A percentile compares a stretch with the other conserved stretches of the same genome.
Conservation (phyloP, 2,113 vertebrate genomes). For the Hypomesus transpacificus region DNA sequence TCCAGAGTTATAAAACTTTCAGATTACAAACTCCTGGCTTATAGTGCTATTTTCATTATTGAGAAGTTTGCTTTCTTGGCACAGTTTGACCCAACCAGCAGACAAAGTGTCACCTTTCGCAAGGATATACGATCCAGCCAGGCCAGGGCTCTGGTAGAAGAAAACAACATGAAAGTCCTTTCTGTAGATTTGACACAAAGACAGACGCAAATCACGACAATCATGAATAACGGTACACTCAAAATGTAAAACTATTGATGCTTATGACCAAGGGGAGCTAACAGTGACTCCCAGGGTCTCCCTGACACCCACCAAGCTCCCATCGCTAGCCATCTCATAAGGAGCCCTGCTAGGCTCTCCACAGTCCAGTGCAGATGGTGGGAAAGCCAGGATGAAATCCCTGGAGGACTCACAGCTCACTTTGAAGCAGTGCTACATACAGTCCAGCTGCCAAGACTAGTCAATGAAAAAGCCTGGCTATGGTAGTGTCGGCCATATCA, state of each 20-base stretch:
- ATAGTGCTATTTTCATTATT: constrained; percentile 34
- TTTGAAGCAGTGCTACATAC: constrained; percentile 55
- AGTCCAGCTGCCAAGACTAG: constrained; percentile 33
- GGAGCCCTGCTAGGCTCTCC: constrained; percentile 16
- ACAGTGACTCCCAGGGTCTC: constrained; percentile 15
- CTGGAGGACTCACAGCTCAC: constrained; percentile 37
- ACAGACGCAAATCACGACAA: background rate
- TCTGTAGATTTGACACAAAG: background rate
- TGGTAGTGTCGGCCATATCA: constrained; percentile 40
- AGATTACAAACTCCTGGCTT: constrained; percentile 23
- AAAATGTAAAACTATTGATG: background rate
- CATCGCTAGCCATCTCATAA: constrained; percentile 32
- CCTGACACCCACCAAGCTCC: constrained; percentile 32
- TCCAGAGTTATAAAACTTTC: constrained; percentile 29
- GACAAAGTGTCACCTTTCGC: constrained; percentile 36
- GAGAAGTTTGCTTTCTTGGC: constrained; percentile 34
- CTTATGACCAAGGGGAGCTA: background rate
- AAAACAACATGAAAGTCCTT: constrained; percentile 25
- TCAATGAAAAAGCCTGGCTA: constrained; percentile 31
- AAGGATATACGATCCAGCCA: constrained; percentile 10
- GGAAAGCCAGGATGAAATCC: constrained; percentile 65
- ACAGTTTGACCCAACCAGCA: constrained; percentile 15
- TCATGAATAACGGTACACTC: background rate
- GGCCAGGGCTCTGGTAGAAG: constrained; percentile 8
- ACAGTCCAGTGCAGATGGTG: constrained; percentile 56